Evolutionary conservation across 2,888 invertebrate genomes (phyloP).

Genomic region (Meganola albula): DNA sequence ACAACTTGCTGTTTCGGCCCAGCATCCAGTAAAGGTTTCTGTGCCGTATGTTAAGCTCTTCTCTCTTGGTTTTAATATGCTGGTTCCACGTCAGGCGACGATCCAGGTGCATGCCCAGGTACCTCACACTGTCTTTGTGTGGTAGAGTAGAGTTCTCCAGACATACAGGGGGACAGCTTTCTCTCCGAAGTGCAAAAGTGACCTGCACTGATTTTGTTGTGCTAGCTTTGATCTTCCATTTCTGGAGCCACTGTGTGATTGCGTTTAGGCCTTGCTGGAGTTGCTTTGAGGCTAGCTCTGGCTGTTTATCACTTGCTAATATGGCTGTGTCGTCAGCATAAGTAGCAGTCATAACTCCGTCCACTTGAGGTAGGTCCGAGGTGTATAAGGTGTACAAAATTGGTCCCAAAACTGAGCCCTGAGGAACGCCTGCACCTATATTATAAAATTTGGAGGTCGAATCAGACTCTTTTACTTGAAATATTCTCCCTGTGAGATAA

Average conservation of each 20-base stretch:
- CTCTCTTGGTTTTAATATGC: constrained; percentile 14
- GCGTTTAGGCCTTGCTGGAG: no score
- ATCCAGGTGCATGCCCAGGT: constrained; percentile 18
- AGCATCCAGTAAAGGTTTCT: no score
- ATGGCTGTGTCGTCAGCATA: no score
- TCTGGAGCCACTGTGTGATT: no score
- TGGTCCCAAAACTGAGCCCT: constrained; percentile 2
- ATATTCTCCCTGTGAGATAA: no score
- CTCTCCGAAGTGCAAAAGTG: constrained; percentile 11
- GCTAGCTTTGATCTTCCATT: constrained; percentile 6
- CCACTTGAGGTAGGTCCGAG: neutral
- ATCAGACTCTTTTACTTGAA: no score
- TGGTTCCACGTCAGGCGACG: constrained; percentile 14
- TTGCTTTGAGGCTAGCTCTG: no score
- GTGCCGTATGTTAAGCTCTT: constrained; percentile 6
- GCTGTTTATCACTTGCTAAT: no score
- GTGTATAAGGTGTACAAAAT: constrained; percentile 1
- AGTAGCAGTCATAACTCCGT: no score
- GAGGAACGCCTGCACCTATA: constrained; percentile 1
- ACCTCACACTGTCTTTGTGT: constrained; percentile 14
- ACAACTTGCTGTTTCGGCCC: no score
- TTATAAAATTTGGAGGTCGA: neutral
- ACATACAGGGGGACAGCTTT: constrained; percentile 16
- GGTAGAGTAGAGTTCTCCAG: constrained; percentile 10
- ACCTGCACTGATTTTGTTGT: constrained; percentile 11